A percentile compares a stretch with the other conserved stretches of the same genome.
These are phyloP conservation scores for Buphagus erythrorhynchus DNA, from an alignment of 2,797 vertebrate species.

Conservation along the genomic window DNA sequence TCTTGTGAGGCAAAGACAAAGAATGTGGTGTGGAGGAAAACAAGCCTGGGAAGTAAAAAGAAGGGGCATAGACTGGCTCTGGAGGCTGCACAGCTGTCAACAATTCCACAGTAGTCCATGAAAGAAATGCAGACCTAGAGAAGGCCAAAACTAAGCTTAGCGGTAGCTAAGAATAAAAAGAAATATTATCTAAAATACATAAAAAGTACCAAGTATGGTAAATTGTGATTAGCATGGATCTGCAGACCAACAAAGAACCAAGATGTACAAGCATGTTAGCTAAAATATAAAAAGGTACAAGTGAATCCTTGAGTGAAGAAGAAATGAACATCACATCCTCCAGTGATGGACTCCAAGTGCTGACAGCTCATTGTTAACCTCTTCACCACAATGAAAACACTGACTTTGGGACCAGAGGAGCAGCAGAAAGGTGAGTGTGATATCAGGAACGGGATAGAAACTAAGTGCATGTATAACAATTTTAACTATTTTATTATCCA, in stretches of 20 bases:
- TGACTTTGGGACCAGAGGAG: not conserved
- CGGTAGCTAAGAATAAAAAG: not conserved
- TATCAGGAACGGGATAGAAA: not conserved
- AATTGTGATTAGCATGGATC: not conserved
- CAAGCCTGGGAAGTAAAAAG: not conserved
- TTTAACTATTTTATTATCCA: not conserved
- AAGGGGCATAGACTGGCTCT: not conserved
- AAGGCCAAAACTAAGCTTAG: not conserved
- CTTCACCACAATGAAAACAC: not conserved
- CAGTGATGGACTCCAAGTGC: not conserved
- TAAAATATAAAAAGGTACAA: not conserved
- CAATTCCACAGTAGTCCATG: not conserved
- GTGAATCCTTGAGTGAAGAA: not conserved
- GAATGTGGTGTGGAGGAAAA: not conserved
- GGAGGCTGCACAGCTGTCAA: not conserved
- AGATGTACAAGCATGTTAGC: not conserved
- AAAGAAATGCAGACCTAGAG: not conserved
- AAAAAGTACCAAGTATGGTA: not conserved
- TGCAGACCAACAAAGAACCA: not conserved
- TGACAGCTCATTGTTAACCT: not conserved
- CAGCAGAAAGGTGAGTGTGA: not conserved
- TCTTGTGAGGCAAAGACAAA: not conserved
- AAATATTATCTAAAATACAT: not conserved
- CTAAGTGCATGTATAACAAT: not conserved
- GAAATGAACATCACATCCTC: not conserved